Percentiles rank a stretch among this genome's conserved stretches.
Evolutionary conservation across 2,113 vertebrate genomes (phyloP).

Genomic region (Periophthalmus modestus): DNA sequence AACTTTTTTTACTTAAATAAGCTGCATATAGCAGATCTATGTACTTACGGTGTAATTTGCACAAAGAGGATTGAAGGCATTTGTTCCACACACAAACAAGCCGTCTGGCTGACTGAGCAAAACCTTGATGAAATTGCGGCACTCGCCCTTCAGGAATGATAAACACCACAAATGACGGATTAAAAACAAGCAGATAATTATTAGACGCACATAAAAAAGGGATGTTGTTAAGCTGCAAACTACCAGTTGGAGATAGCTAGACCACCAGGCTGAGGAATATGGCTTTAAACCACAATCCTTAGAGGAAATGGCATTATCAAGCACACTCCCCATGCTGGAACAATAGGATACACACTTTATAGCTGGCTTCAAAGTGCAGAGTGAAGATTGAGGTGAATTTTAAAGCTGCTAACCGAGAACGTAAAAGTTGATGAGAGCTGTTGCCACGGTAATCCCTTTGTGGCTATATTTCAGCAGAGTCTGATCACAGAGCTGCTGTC

Average conservation of each 20-base stretch:
- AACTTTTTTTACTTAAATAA: not conserved
- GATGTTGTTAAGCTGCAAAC: slow-evolving; percentile 14
- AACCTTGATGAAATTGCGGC: slow-evolving; percentile 96
- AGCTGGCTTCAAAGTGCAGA: slow-evolving; percentile 36
- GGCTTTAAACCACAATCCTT: slow-evolving; percentile 36
- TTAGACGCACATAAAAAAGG: not conserved
- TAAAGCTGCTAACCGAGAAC: slow-evolving; percentile 28
- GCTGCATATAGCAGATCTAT: not conserved
- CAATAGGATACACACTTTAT: slow-evolving; percentile 35
- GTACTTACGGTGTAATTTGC: slow-evolving; percentile 95
- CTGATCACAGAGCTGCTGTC: slow-evolving; percentile 7
- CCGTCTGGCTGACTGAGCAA: slow-evolving; percentile 85
- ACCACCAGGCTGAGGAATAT: slow-evolving; percentile 22
- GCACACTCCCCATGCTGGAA: slow-evolving; percentile 37
- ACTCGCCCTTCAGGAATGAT: slow-evolving; percentile 83
- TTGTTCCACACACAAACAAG: slow-evolving; percentile 95
- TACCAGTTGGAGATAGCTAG: slow-evolving; percentile 13
- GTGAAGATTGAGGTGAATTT: slow-evolving; percentile 41
- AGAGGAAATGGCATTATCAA: slow-evolving; percentile 40
- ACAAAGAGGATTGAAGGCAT: slow-evolving; percentile 95
- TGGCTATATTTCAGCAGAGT: slow-evolving; percentile 14
- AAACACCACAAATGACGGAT: slow-evolving; percentile 12
- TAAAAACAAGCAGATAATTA: slow-evolving; percentile 25
- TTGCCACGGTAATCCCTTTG: not conserved
- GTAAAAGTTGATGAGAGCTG: slow-evolving; percentile 19